Base-by-base conservation (phyloP, 2,888 invertebrate species). In the Busseola fusca region DNA sequence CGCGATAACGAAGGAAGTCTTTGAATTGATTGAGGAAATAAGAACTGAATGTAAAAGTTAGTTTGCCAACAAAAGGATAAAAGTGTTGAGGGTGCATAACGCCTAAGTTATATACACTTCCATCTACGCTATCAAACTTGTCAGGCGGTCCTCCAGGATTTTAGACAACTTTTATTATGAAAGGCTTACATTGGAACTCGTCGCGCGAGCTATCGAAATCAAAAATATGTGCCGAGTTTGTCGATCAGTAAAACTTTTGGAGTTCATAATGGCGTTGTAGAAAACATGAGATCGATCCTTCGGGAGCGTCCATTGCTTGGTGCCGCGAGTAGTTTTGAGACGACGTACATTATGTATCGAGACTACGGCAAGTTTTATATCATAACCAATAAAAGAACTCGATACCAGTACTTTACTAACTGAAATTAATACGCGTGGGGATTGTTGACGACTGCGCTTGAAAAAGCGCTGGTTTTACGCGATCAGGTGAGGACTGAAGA, bases 341-440 rank as follows among this genome's bases (percentile, higher is more conserved):
- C 40, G 27, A 48, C 27, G 56, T 57, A n/a, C 64, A 67, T 65
- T 64, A 69, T 59, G 57, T 69, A 30, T 58, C 30, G 14, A 25
- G 52, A 27, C 58, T 25, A 57, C 18, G 45, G 57, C 45, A 40
- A 70, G 68, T 74, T 81, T 73, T 52, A 58, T 56, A 58, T 78
- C 59, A 72, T 60, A 81, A 69, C 72, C 63, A 56, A 68, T 74
- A 68, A 72, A 81, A 81, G 69, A 78, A 68, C 68, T 81, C 65
- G 72, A 74, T 81, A 68, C 73, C 67, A 76, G 69, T 67, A 76
- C 74, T 79, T 81, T 70, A 69, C 71, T 66, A 81, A 81, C 63
- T 82, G 79, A 76, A 79, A 81, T 81, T 74, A 79, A 81, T 81
- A 60, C 58, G 27, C 68, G 67, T 48, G 5, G 16, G 48, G 54